Base-by-base conservation (phyloP, 2,113 vertebrate species). In the Lampris megalopsis region DNA sequence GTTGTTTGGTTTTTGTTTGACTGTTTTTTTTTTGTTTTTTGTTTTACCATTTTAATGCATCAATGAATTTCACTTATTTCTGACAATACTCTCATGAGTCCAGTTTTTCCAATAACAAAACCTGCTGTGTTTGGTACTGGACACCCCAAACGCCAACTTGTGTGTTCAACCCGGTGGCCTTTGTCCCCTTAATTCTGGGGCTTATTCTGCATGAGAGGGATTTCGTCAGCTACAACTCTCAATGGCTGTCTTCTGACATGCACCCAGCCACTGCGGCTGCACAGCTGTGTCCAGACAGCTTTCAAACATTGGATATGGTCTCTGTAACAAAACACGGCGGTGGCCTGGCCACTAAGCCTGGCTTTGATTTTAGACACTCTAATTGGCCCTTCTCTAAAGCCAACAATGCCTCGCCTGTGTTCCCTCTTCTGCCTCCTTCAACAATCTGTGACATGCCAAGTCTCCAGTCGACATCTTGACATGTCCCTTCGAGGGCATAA, bases 281-380 rank as follows among this genome's bases (percentile, higher is more conserved):
- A 56, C 65, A 80, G 61, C 79, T 79, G 73, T 73, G 38, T 49
- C 11, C 63, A 72, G n/a, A 64, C 67, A 58, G 57, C 71, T 8
- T 78, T 56, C 68, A 57, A 68, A 69, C 72, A 81, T 40, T 74
- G 61, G 60, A 72, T 75, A 75, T 59, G 63, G 66, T 74, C 41
- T 79, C 57, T 69, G 59, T 85, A 80, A 89, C 63, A 71, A 72
- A 86, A 77, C 67, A 61, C 61, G 53, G 61, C 3, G 9, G 68
- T 4, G 67, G 67, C 68, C 73, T 47, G 73, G 59, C 74, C 57
- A 61, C 47, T 79, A 84, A 83, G 79, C 81, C 66, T 77, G 77
- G 71, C 87, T 91, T 88, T 91, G 84, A 89, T 89, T 91, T 88
- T 50, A 71, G 71, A 83, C 81, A 59, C 84, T 68, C 80, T 89